phyloP scores from a whole-genome alignment of 1,140 invertebrate species.

The Linepithema humile region DNA sequence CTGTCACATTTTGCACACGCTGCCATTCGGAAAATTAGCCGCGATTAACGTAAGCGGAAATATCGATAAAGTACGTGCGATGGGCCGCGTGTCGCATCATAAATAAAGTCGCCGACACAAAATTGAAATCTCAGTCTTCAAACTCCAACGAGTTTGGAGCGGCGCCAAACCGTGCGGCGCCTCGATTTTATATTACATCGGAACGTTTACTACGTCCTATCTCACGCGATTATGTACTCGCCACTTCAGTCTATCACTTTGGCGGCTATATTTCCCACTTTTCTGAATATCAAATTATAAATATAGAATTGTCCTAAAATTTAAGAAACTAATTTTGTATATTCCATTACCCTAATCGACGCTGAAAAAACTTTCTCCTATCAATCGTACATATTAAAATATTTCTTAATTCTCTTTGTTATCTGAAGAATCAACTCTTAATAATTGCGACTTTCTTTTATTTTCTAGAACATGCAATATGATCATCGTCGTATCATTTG shows the following conservation, averaged over 20 bases:
- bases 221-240: not conserved
- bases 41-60: not conserved
- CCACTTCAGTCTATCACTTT: not conserved
- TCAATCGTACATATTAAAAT: not conserved
- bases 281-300: not conserved
- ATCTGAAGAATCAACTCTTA: not conserved
- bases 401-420: not conserved
- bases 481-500: not conserved
- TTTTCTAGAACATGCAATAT: not conserved
- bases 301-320: not conserved
- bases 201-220: not conserved
- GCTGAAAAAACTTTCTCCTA: not conserved
- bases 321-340: not conserved
- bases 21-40: not conserved
- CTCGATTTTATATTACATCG: conserved; percentile 1
- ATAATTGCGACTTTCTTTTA: not conserved
- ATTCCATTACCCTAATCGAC: not conserved
- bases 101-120: not conserved
- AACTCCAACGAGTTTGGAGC: conserved; percentile 7
- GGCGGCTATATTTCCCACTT: not conserved
- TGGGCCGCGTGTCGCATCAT: not conserved
- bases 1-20: not conserved
- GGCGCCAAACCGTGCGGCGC: not conserved
- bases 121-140: not conserved
- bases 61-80: not conserved